These are phyloP conservation scores for Anomalospiza imberbis DNA, from an alignment of 2,797 vertebrate species.

Conservation along the genomic window DNA sequence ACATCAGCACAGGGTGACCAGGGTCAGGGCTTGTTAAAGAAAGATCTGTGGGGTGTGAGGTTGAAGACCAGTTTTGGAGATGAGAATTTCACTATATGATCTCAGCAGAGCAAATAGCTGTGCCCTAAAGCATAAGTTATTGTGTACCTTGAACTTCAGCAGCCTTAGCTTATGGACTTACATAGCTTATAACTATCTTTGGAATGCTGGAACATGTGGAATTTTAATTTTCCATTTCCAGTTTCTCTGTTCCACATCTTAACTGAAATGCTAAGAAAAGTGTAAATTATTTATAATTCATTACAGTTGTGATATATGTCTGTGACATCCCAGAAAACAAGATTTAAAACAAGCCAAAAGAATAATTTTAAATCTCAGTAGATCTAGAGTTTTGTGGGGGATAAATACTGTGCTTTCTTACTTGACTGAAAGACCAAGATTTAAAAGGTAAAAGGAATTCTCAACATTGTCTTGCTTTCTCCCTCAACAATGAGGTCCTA, in stretches of 20 bases:
- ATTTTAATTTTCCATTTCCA: neutral
- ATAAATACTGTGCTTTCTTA: neutral
- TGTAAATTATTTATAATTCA: neutral
- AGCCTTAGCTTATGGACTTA: neutral
- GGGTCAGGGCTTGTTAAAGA: neutral
- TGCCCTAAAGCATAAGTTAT: neutral
- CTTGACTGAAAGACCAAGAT: neutral
- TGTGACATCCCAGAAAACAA: neutral
- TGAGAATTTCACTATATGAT: neutral
- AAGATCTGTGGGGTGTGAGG: neutral
- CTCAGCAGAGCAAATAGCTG: neutral
- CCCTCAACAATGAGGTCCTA: neutral
- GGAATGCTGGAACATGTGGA: neutral
- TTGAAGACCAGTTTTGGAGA: constrained; percentile 2
- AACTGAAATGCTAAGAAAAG: neutral
- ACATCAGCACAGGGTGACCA: neutral
- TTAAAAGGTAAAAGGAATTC: neutral
- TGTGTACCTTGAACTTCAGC: neutral
- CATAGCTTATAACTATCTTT: neutral
- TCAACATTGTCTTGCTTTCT: neutral
- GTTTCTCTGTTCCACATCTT: neutral
- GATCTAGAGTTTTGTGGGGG: neutral
- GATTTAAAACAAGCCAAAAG: neutral
- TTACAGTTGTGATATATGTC: neutral
- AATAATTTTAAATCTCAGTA: neutral